These are phyloP conservation scores for Protodeltote pygarga DNA, from an alignment of 2,888 invertebrate species.

Conservation along the genomic window DNA sequence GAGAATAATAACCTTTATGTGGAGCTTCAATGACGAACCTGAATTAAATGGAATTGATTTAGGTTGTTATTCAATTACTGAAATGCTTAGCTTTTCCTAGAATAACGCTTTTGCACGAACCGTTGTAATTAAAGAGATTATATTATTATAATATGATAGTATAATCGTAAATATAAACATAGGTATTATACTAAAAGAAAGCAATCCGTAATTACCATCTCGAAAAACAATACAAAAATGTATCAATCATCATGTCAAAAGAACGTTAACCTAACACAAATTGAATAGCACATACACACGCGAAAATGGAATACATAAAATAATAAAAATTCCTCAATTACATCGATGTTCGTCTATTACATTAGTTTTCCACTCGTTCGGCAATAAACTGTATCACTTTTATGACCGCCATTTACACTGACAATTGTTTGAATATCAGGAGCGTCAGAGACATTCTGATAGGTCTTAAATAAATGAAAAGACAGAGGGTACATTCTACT, in stretches of 20 bases:
- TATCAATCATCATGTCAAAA: no score
- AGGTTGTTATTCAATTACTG: background rate
- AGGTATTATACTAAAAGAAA: no score
- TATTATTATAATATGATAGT: no score
- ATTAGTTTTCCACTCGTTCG: slow-evolving; percentile 8
- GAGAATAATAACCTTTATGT: background rate
- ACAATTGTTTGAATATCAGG: slow-evolving; percentile 27
- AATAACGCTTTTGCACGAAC: no score
- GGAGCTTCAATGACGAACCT: background rate
- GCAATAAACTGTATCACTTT: slow-evolving; percentile 7
- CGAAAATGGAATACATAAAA: slow-evolving; percentile 17
- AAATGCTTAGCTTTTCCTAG: no score
- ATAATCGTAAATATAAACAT: no score
- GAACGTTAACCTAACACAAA: slow-evolving; percentile 15
- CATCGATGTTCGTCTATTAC: background rate
- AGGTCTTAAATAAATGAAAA: background rate
- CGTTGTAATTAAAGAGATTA: no score
- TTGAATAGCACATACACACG: slow-evolving; percentile 13
- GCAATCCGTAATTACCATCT: no score
- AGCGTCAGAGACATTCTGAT: background rate
- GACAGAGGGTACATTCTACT: background rate
- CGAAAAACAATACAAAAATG: no score
- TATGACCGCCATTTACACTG: slow-evolving; percentile 12
- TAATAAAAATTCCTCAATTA: slow-evolving; percentile 26
- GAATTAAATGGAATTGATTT: background rate